Conservation (phyloP, 2,797 vertebrate species). For the Manis crassicaudata region DNA sequence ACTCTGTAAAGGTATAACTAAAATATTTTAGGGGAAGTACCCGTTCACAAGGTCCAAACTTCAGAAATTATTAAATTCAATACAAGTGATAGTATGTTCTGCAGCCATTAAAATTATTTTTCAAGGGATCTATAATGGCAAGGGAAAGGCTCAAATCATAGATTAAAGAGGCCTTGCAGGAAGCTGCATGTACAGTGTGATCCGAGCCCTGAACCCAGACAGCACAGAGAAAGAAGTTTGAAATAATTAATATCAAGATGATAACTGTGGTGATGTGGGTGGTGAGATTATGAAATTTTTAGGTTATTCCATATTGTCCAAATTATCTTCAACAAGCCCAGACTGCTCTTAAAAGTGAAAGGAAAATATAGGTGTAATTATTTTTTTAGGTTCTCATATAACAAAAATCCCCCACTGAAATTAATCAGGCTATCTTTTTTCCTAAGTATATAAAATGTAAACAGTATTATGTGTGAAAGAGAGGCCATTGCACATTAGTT, state of each 20-base stretch:
- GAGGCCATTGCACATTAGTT: background rate
- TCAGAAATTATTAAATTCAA: background rate
- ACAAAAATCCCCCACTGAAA: constrained; percentile 3
- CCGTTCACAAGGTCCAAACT: background rate
- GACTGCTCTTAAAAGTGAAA: background rate
- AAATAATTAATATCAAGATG: background rate
- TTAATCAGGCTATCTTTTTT: background rate
- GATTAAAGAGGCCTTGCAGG: background rate
- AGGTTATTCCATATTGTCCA: background rate
- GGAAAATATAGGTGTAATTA: background rate
- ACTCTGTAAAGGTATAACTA: background rate
- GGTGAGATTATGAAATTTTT: background rate
- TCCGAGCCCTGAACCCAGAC: background rate
- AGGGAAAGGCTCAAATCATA: background rate
- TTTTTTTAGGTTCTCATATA: constrained; percentile 8
- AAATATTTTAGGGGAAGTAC: background rate
- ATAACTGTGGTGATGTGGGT: background rate
- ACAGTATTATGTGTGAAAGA: background rate
- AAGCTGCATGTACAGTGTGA: background rate
- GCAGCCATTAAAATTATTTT: background rate
- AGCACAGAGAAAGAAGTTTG: background rate
- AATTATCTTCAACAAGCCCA: background rate
- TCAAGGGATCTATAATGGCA: background rate
- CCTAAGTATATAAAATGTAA: background rate
- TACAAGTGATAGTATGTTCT: background rate